phyloP scores from a whole-genome alignment of 1,140 invertebrate species.

The Muscidifurax raptorellus region DNA sequence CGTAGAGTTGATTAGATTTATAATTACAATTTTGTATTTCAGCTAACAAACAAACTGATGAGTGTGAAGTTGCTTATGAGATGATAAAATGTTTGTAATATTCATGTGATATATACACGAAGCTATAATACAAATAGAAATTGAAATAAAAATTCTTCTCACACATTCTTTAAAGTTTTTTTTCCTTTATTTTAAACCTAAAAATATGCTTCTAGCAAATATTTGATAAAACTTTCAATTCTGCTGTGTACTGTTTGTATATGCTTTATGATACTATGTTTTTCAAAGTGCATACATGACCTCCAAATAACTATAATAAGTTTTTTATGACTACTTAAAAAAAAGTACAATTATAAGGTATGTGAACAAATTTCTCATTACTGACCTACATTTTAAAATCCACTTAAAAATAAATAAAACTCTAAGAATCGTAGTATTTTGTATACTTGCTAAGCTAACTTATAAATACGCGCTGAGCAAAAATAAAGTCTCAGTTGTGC shows the following conservation, averaged over 20 bases:
- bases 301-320: too few relatives aligned
- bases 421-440: background rate
- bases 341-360: too few relatives aligned
- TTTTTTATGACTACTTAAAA: too few relatives aligned
- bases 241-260: too few relatives aligned
- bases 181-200: too few relatives aligned
- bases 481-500: background rate
- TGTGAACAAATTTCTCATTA: too few relatives aligned
- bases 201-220: too few relatives aligned
- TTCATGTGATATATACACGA: background rate
- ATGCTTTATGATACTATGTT: too few relatives aligned
- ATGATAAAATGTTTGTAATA: background rate
- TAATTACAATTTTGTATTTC: background rate
- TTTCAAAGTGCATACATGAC: too few relatives aligned
- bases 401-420: background rate
- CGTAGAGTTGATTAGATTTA: background rate
- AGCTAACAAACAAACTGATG: background rate
- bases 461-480: background rate
- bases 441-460: background rate
- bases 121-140: background rate
- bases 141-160: too few relatives aligned
- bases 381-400: background rate
- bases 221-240: too few relatives aligned
- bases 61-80: background rate
- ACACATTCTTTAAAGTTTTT: too few relatives aligned